phyloP scores from a whole-genome alignment of 2,113 vertebrate species.

The Brachirus orientalis region DNA sequence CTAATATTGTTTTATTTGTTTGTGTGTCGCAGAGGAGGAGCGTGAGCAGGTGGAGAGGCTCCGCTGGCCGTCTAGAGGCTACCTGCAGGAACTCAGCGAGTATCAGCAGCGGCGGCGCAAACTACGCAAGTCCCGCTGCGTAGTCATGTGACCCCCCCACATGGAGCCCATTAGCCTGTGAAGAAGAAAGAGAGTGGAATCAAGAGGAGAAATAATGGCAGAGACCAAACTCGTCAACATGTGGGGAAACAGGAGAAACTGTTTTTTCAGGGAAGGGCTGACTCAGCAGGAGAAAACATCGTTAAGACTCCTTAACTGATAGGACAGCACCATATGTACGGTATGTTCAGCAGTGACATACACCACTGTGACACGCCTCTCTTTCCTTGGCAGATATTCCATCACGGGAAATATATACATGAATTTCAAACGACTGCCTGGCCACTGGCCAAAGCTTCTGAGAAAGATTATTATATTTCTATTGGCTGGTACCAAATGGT shows the following conservation, averaged over 20 bases:
- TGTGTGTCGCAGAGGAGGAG: conserved; percentile 87
- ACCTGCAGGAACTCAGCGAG: conserved; percentile 95
- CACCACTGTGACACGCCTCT: not conserved
- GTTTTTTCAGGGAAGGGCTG: conserved; percentile 3
- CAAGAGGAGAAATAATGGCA: conserved; percentile 1
- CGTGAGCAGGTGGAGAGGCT: conserved; percentile 91
- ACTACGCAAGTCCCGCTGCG: conserved; percentile 90
- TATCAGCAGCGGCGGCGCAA: conserved; percentile 93
- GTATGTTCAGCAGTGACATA: conserved; percentile 1
- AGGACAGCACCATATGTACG: not conserved
- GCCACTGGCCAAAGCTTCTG: conserved; percentile 28
- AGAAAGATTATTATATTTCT: conserved; percentile 45
- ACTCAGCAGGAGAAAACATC: not conserved
- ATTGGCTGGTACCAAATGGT: conserved; percentile 21
- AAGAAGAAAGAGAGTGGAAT: not conserved
- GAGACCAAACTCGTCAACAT: conserved; percentile 4
- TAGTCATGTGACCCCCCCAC: conserved; percentile 86
- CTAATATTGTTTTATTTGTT: not conserved
- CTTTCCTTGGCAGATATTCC: conserved; percentile 13
- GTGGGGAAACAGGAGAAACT: not conserved
- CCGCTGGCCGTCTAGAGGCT: conserved; percentile 92
- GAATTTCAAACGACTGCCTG: conserved; percentile 42
- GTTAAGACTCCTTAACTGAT: conserved; percentile 5
- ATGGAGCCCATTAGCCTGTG: conserved; percentile 34
- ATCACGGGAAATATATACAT: conserved; percentile 33